Evolutionary conservation across 2,888 invertebrate species (phyloP), one percentile per base, ranked within the genome.

Genomic region (Panopea generosa): DNA sequence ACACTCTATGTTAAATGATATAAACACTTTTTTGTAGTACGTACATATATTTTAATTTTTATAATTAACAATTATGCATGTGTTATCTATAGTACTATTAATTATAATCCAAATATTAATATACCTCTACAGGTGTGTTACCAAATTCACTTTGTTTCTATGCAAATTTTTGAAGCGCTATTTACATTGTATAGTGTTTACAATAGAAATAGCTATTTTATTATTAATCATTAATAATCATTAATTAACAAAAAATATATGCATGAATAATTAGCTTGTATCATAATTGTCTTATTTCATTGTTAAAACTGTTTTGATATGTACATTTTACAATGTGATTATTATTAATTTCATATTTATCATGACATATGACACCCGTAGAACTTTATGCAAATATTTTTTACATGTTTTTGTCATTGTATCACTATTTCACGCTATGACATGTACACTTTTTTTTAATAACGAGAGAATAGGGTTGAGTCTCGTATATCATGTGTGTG

Each of bases 91-190:
- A 20, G 16, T 52, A 22, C 16, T 22, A 16, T 26, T 7, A 49
- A 49, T 40, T 9, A 9, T 45, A 20, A 45, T 45, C 45, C 6
- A 20, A 45, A 4, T 9, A 45, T 9, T 18, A 16, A 45, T 20
- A 18, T n/a, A 45, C 20, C 20, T n/a, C n/a, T n/a, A n/a, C 22
- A n/a, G 6, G 56, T 67, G 73, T 73, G 60, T 73, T 72, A 45
- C 20, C 11, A 66, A 45, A 53, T 62, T 76, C 75, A 75, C 76
- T 80, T 80, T 80, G 79, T 69, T 76, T 71, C 79, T 80, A 80
- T 80, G 79, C 79, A 80, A 80, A 47, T 61, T 62, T 66, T 77
- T 53, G 45, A 65, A 65, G 38, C 53, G 72, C 72, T 65, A 53
- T 60, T 52, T 53, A 53, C 45, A 65, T 65, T 65, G 72, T 65